These are phyloP conservation scores for Frankliniella intonsa DNA, from an alignment of 2,888 invertebrate genomes.

Conservation along the genomic window DNA sequence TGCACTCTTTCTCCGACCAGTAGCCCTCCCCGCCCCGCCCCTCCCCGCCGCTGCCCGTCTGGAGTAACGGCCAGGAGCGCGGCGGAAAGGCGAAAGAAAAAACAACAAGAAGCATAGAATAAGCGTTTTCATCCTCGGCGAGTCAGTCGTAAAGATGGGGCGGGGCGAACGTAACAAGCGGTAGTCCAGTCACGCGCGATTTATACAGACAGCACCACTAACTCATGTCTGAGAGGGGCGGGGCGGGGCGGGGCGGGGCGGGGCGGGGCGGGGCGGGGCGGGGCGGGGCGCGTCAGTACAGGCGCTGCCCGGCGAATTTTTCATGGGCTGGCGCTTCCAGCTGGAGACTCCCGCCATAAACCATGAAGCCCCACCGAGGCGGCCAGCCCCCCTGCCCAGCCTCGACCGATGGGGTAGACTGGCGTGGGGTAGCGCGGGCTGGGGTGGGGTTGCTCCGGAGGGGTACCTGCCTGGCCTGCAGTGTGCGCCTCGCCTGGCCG, in stretches of 20 bases:
- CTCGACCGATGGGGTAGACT: background rate
- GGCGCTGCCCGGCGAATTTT: background rate
- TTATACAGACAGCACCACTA: background rate
- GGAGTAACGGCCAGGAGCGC: too few species aligned
- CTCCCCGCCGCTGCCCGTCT: too few species aligned
- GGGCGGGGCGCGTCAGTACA: background rate
- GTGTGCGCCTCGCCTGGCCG: too few species aligned
- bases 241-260: background rate
- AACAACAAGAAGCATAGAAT: too few species aligned
- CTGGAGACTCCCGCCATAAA: background rate
- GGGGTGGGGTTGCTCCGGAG: background rate
- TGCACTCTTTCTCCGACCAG: background rate
- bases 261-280: too few species aligned
- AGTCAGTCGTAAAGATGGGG: background rate
- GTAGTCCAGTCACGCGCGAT: background rate
- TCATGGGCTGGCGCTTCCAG: background rate
- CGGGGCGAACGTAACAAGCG: background rate
- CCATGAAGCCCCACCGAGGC: background rate
- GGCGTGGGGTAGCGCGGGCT: background rate
- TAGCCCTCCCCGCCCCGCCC: too few species aligned
- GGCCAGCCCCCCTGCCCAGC: background rate
- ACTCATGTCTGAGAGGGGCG: background rate
- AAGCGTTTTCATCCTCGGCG: too few species aligned
- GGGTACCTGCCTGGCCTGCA: too few species aligned
- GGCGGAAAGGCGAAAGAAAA: too few species aligned